phyloP scores from a whole-genome alignment of 2,113 vertebrate genomes.

The Sylvietta virens region DNA sequence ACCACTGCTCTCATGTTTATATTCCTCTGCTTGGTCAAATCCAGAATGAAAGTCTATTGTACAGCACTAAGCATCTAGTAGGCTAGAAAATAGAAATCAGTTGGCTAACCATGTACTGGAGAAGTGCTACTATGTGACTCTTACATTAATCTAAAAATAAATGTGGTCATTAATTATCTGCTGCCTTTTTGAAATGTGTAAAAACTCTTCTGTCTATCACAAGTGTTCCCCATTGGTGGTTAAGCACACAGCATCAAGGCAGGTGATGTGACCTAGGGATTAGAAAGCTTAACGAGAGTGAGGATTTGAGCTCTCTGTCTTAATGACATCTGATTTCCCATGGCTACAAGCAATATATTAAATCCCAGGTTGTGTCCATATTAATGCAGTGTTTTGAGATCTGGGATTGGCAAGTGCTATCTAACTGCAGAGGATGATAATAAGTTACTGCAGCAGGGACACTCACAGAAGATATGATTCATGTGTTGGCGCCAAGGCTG shows the following conservation, averaged over 20 bases:
- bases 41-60: not conserved
- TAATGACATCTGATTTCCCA: not conserved
- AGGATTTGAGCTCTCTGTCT: not conserved
- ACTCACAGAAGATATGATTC: slow-evolving; percentile 28
- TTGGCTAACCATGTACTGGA: not conserved
- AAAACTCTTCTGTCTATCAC: not conserved
- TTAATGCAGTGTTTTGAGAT: not conserved
- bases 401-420: not conserved
- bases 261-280: not conserved
- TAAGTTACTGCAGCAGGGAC: not conserved
- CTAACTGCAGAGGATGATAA: not conserved
- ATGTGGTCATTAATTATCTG: not conserved
- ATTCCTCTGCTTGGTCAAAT: not conserved
- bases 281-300: not conserved
- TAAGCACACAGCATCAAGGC: not conserved
- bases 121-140: not conserved
- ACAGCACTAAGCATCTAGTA: not conserved
- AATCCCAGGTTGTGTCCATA: not conserved
- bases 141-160: not conserved
- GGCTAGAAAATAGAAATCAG: not conserved
- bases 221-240: not conserved
- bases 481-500: slow-evolving; percentile 11
- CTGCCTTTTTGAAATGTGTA: not conserved
- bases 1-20: accelerated
- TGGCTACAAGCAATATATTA: not conserved